Evolutionary conservation across 2,888 invertebrate genomes (phyloP).

Genomic region (Penaeus monodon): DNA sequence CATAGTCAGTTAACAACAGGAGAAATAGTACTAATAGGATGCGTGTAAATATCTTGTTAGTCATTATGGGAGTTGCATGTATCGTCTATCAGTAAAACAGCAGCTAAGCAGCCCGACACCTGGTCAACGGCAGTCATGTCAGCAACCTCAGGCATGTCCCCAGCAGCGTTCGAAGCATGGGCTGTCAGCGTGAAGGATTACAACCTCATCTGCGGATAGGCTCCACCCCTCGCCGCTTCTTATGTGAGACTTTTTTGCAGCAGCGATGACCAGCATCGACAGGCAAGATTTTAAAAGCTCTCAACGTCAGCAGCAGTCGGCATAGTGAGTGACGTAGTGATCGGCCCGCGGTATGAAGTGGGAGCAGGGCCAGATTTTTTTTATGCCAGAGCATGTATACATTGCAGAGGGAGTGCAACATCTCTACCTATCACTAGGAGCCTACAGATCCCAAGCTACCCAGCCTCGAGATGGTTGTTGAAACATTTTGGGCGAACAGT

Average conservation of each 20-base stretch:
- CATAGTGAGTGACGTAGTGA: too few relatives aligned
- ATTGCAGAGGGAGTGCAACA: neutral
- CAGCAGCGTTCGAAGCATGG: conserved; percentile 1
- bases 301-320: neutral
- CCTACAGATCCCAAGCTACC: neutral
- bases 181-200: conserved; percentile 21
- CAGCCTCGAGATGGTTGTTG: conserved; percentile 19
- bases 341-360: too few relatives aligned
- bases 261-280: conserved; percentile 8
- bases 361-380: too few relatives aligned
- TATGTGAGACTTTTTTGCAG: conserved; percentile 11
- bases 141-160: conserved; percentile 12
- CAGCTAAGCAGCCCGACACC: too few relatives aligned
- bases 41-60: too few relatives aligned
- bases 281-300: conserved; percentile 21
- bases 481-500: neutral
- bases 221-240: conserved; percentile 2
- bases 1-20: too few relatives aligned
- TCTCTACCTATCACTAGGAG: conserved; percentile 20
- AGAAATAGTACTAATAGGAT: too few relatives aligned
- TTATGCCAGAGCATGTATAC: neutral
- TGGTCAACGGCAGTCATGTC: too few relatives aligned
- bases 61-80: too few relatives aligned
- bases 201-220: neutral
- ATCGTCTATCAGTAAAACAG: too few relatives aligned